Evolutionary conservation across 2,888 invertebrate species (phyloP).

Genomic region (Zhuqinia jingwanae): DNA sequence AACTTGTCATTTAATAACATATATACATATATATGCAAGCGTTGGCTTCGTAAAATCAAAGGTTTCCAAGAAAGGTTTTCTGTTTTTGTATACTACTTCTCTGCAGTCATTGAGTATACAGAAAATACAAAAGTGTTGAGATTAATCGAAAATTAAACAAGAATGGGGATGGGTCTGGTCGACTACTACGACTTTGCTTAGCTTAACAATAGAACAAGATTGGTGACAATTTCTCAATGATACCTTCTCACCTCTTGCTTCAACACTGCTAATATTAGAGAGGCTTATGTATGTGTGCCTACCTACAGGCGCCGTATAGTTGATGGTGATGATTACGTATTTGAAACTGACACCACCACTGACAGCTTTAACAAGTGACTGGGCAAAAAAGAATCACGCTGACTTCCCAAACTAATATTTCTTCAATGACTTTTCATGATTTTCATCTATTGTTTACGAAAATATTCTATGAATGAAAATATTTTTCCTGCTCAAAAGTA

Average conservation of each 20-base stretch:
- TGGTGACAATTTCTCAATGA: constrained; percentile 38
- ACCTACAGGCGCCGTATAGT: too few relatives aligned
- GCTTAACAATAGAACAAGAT: constrained; percentile 57
- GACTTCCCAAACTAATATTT: constrained; percentile 18
- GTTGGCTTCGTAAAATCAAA: constrained; percentile 32
- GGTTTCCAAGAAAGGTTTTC: constrained; percentile 25
- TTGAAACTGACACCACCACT: constrained; percentile 11
- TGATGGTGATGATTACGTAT: constrained; percentile 6
- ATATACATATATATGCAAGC: too few relatives aligned
- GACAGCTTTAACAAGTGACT: constrained; percentile 52
- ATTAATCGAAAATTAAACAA: constrained; percentile 49
- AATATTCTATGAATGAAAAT: constrained; percentile 34
- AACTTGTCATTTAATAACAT: constrained; percentile 56
- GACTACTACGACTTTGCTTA: too few relatives aligned
- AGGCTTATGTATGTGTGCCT: too few relatives aligned
- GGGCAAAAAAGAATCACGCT: constrained; percentile 23
- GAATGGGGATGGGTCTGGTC: constrained; percentile 54
- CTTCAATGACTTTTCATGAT: constrained; percentile 20
- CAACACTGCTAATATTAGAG: too few relatives aligned
- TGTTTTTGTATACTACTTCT: not conserved
- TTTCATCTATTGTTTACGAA: constrained; percentile 16
- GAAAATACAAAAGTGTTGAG: constrained; percentile 46
- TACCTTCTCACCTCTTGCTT: too few relatives aligned
- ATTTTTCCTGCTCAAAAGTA: not conserved
- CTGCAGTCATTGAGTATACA: constrained; percentile 58